A percentile compares a stretch with the other conserved stretches of the same genome.
These are phyloP conservation scores for Orthosia gothica DNA, from an alignment of 2,888 invertebrate genomes.

Conservation along the genomic window DNA sequence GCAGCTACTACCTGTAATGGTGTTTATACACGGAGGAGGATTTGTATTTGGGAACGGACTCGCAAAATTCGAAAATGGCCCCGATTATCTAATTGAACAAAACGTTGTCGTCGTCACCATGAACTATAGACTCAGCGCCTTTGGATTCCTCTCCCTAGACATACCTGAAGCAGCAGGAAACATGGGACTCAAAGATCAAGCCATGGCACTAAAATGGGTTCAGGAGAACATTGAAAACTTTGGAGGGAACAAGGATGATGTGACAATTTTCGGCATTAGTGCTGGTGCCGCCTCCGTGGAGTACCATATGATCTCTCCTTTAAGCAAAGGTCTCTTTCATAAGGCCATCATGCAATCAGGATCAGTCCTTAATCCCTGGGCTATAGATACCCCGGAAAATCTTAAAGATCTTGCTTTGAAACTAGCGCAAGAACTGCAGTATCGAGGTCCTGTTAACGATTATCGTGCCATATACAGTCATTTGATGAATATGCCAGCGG, in stretches of 20 bases:
- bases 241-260: conserved; percentile 78
- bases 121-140: conserved; percentile 83
- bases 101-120: conserved; percentile 82
- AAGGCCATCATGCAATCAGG: conserved; percentile 82
- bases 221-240: conserved; percentile 78
- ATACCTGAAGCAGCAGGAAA: conserved; percentile 80
- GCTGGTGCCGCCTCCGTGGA: conserved; percentile 80
- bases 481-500: conserved; percentile 64
- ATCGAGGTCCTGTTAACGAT: conserved; percentile 69
- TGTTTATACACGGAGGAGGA: conserved; percentile 84
- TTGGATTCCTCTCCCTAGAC: conserved; percentile 83
- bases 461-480: conserved; percentile 67
- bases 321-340: conserved; percentile 77
- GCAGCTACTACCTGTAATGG: conserved; percentile 77
- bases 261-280: conserved; percentile 80
- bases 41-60: conserved; percentile 80
- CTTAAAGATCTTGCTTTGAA: conserved; percentile 66
- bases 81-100: conserved; percentile 81
- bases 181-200: conserved; percentile 84
- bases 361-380: conserved; percentile 78
- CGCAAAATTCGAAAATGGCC: conserved; percentile 74
- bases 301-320: conserved; percentile 76
- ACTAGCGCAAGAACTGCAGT: conserved; percentile 72
- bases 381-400: conserved; percentile 69
- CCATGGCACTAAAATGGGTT: conserved; percentile 81